Conservation (phyloP, 2,888 invertebrate genomes). For the Clitarchus hookeri region DNA sequence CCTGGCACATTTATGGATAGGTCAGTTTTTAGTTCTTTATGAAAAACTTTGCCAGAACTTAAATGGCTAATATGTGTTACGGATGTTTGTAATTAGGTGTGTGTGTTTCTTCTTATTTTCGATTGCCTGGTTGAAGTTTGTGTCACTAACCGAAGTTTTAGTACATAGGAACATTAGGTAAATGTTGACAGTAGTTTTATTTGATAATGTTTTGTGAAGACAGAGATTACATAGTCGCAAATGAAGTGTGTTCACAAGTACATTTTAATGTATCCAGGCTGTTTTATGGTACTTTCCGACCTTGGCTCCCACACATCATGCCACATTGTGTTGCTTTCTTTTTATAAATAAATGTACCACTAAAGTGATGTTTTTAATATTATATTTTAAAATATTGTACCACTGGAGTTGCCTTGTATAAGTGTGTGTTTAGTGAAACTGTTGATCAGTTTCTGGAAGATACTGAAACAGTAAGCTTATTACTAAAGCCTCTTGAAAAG, state of each 20-base stretch:
- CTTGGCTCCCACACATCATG: neutral
- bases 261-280: neutral
- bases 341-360: conserved; percentile 9
- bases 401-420: too few species aligned
- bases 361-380: neutral
- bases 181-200: conserved; percentile 7
- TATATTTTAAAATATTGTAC: neutral
- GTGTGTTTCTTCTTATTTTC: neutral
- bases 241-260: neutral
- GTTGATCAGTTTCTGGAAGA: too few species aligned
- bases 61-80: conserved; percentile 1
- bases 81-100: neutral
- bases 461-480: too few species aligned
- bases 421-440: too few species aligned
- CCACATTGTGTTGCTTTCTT: neutral
- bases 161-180: neutral
- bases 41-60: neutral
- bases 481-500: too few species aligned
- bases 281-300: neutral
- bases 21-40: conserved; percentile 14
- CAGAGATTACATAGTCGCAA: neutral
- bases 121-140: neutral
- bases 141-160: conserved; percentile 1
- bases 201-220: neutral
- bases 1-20: neutral